A percentile compares a stretch with the other conserved stretches of the same genome.
phyloP scores from a whole-genome alignment of 2,888 invertebrate genomes.

The Agonopterix alstromeriana region DNA sequence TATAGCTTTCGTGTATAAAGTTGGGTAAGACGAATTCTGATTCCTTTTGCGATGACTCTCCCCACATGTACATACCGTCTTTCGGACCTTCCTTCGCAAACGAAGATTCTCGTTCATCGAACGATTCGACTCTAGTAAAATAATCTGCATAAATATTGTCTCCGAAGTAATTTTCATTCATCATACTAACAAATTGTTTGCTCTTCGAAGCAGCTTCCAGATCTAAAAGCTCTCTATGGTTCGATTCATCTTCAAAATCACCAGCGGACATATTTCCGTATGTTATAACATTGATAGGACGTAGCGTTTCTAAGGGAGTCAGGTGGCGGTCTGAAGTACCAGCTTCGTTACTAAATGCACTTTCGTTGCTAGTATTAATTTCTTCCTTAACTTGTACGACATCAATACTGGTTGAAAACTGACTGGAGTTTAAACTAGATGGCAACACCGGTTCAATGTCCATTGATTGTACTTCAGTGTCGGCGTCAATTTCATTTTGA shows the following conservation, averaged over 20 bases:
- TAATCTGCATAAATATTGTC: slow-evolving; percentile 70
- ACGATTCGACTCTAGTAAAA: slow-evolving; percentile 58
- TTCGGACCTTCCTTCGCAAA: slow-evolving; percentile 43
- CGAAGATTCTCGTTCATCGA: slow-evolving; percentile 42
- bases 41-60: slow-evolving; percentile 58
- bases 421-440: slow-evolving; percentile 28
- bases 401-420: slow-evolving; percentile 29
- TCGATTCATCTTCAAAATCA: slow-evolving; percentile 60
- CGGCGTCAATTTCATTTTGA: slow-evolving; percentile 47
- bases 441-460: slow-evolving; percentile 50
- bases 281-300: slow-evolving; percentile 61
- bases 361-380: slow-evolving; percentile 52
- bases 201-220: slow-evolving; percentile 58
- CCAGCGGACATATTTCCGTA: slow-evolving; percentile 51
- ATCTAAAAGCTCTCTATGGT: slow-evolving; percentile 55
- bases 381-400: slow-evolving; percentile 58
- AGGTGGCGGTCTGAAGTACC: slow-evolving; percentile 32
- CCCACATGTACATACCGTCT: slow-evolving; percentile 56
- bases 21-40: slow-evolving; percentile 63
- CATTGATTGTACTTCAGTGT: slow-evolving; percentile 59
- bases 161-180: slow-evolving; percentile 68
- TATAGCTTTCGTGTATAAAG: slow-evolving; percentile 68
- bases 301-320: slow-evolving; percentile 45
- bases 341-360: slow-evolving; percentile 44
- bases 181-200: slow-evolving; percentile 67